Evolutionary conservation across 1,140 invertebrate species (phyloP).

Genomic region (Trialeurodes vaporariorum): DNA sequence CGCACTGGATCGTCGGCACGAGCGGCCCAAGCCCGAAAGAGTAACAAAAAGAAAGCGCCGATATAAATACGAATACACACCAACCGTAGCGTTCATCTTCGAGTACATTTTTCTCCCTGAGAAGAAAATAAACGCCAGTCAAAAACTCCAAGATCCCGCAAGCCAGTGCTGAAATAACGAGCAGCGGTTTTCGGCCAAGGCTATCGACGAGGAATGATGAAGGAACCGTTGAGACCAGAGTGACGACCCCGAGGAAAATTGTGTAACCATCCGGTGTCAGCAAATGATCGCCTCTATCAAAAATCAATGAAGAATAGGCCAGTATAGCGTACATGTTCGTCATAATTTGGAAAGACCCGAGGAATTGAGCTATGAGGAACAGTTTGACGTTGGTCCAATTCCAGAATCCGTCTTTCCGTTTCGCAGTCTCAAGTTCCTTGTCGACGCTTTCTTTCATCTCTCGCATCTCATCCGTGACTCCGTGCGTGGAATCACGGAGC

Average conservation of each 20-base stretch:
- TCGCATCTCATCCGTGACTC: constrained; percentile 20
- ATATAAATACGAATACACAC: constrained; percentile 6
- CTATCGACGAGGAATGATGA: constrained; percentile 31
- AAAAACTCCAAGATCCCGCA: constrained; percentile 16
- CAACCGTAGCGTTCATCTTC: not conserved
- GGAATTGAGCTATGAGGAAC: constrained; percentile 19
- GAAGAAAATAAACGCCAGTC: constrained; percentile 18
- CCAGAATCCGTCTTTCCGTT: constrained; percentile 17
- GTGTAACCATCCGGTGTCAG: constrained; percentile 22
- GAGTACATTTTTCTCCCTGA: not conserved
- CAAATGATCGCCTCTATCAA: constrained; percentile 10
- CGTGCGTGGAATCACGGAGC: constrained; percentile 41
- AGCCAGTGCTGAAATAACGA: constrained; percentile 30
- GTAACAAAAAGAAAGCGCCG: constrained; percentile 14
- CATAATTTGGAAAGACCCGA: constrained; percentile 22
- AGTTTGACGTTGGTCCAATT: constrained; percentile 18
- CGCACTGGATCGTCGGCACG: constrained; percentile 18
- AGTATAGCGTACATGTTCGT: constrained; percentile 24
- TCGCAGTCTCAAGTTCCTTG: constrained; percentile 20
- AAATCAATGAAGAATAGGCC: constrained; percentile 23
- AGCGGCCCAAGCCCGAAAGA: constrained; percentile 17
- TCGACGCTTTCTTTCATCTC: constrained; percentile 18
- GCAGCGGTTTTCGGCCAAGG: constrained; percentile 35
- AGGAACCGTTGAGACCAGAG: constrained; percentile 35
- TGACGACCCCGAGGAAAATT: constrained; percentile 22